Evolutionary conservation across 1,140 invertebrate genomes (phyloP).

Genomic region (Pteromalus puparum): DNA sequence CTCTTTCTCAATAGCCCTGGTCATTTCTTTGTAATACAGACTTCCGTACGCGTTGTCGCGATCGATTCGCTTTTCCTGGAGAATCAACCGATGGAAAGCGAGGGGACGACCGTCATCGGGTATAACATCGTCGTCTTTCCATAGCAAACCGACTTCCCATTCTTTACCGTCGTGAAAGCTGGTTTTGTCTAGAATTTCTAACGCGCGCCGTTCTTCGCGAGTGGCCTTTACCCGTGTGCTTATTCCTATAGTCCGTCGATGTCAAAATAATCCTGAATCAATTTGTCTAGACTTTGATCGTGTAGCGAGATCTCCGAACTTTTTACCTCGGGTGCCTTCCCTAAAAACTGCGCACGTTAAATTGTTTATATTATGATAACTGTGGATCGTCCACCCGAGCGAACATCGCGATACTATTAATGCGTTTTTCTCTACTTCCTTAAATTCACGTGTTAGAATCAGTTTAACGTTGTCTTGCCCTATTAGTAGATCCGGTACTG

Average conservation of each 20-base stretch:
- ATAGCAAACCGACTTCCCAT: constrained; percentile 4
- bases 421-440: background rate
- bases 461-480: background rate
- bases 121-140: background rate
- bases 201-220: background rate
- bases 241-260: background rate
- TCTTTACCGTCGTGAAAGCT: background rate
- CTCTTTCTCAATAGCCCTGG: background rate
- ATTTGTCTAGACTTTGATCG: background rate
- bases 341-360: background rate
- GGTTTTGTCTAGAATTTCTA: constrained; percentile 18
- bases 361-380: background rate
- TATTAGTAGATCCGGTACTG: background rate
- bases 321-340: background rate
- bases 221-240: background rate
- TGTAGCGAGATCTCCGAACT: background rate
- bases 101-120: background rate
- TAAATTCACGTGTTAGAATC: background rate
- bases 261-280: constrained; percentile 1
- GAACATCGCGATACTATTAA: background rate
- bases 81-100: background rate
- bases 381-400: background rate
- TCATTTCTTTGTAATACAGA: constrained; percentile 11
- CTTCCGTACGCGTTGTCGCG: background rate
- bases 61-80: background rate